phyloP scores from a whole-genome alignment of 92 coral and sea anemone species.

The Zoanthus solanderi region DNA sequence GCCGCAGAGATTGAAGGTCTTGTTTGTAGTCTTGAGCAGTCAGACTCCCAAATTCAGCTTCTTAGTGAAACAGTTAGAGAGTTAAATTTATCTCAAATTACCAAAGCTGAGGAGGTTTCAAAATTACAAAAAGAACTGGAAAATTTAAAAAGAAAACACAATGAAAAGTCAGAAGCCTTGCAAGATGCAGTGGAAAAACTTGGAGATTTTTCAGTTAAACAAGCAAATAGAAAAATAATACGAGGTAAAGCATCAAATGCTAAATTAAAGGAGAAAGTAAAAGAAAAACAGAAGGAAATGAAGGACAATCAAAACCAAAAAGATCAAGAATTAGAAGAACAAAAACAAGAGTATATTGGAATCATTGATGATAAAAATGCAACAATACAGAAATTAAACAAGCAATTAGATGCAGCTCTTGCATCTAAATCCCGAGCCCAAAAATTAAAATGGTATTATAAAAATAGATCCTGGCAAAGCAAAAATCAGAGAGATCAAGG shows the following conservation, averaged over 20 bases:
- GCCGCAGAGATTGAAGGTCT: slow-evolving; percentile 31
- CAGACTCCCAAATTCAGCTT: slow-evolving; percentile 23
- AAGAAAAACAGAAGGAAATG: background rate
- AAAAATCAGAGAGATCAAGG: slow-evolving; percentile 22
- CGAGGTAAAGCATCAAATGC: background rate
- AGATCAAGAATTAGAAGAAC: slow-evolving; percentile 12
- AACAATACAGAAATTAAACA: slow-evolving; percentile 7
- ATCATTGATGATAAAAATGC: slow-evolving; percentile 13
- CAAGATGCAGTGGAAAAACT: slow-evolving; percentile 18
- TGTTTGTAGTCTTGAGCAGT: slow-evolving; percentile 10
- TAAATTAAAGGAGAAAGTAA: background rate
- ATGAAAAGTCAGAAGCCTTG: background rate
- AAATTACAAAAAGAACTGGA: slow-evolving; percentile 14
- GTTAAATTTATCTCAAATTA: background rate
- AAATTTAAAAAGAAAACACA: slow-evolving; percentile 16
- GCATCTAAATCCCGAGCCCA: slow-evolving; percentile 4
- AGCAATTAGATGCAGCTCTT: slow-evolving; percentile 8
- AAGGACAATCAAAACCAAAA: background rate
- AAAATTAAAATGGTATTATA: slow-evolving; percentile 10
- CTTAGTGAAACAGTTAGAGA: slow-evolving; percentile 34
- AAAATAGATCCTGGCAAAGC: background rate
- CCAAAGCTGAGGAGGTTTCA: slow-evolving; percentile 12
- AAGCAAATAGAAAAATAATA: slow-evolving; percentile 3
- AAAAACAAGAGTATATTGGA: slow-evolving; percentile 12
- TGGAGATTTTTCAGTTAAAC: background rate